A percentile compares a stretch with the other conserved stretches of the same genome.
Conservation (phyloP, 1,140 invertebrate genomes). For the Formica selysi region DNA sequence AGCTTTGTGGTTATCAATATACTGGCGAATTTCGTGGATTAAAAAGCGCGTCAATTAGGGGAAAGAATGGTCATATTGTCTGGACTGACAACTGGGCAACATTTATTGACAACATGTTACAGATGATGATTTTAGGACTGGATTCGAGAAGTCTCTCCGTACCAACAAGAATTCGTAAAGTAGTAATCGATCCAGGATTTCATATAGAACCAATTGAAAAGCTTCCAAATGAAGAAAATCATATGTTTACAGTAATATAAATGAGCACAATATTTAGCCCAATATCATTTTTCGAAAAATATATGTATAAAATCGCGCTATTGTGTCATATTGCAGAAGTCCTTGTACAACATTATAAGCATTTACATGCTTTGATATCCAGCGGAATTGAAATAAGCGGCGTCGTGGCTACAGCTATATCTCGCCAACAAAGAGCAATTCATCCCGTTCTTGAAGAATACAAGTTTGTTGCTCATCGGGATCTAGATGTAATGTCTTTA, state of each 20-base stretch:
- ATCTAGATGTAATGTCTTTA: slow-evolving; percentile 72
- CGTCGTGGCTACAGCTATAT: slow-evolving; percentile 92
- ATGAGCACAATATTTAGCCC: background rate
- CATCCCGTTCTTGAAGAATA: slow-evolving; percentile 92
- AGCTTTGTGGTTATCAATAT: too few relatives aligned
- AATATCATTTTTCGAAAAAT: background rate
- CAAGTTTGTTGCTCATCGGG: slow-evolving; percentile 88
- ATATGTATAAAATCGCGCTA: background rate
- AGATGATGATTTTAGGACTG: slow-evolving; percentile 88
- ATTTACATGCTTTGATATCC: slow-evolving; percentile 84
- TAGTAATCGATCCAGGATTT: slow-evolving; percentile 92
- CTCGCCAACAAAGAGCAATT: slow-evolving; percentile 89
- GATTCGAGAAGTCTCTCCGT: slow-evolving; percentile 92
- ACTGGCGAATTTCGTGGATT: too few relatives aligned
- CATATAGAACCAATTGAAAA: slow-evolving; percentile 86
- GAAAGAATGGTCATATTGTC: too few relatives aligned
- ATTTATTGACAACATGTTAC: too few relatives aligned
- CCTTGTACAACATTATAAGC: slow-evolving; percentile 85
- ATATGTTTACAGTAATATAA: slow-evolving; percentile 47
- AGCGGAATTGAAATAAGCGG: slow-evolving; percentile 95
- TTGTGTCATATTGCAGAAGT: slow-evolving; percentile 73
- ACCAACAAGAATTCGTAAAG: slow-evolving; percentile 93
- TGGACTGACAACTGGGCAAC: too few relatives aligned
- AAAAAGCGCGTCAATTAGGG: too few relatives aligned
- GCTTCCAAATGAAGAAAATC: slow-evolving; percentile 78